phyloP scores from a whole-genome alignment of 2,797 vertebrate species.

The Microhierax caerulescens region DNA sequence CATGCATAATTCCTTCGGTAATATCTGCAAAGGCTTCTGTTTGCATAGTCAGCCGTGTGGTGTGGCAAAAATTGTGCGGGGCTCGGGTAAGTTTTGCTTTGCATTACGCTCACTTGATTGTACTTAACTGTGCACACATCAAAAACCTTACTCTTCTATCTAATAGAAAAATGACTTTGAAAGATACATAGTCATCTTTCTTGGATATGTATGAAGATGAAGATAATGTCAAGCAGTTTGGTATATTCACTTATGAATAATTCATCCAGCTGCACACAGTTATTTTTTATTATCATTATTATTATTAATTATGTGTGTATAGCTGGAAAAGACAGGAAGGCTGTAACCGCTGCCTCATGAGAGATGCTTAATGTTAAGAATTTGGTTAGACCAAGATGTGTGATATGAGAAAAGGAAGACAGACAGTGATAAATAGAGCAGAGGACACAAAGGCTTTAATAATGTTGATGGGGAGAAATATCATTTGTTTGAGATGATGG shows the following conservation, averaged over 20 bases:
- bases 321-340: conserved; percentile 24
- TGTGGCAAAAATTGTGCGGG: neutral
- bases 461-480: conserved; percentile 34
- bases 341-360: neutral
- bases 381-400: conserved; percentile 16
- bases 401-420: neutral
- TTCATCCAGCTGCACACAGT: conserved; percentile 14
- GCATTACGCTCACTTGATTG: neutral
- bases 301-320: conserved; percentile 48
- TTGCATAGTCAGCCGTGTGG: neutral
- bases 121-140: neutral
- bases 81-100: neutral
- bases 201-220: conserved; percentile 31
- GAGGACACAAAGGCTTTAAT: conserved; percentile 31
- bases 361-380: conserved; percentile 11
- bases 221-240: conserved; percentile 27
- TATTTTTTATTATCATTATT: conserved; percentile 37
- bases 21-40: neutral
- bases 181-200: conserved; percentile 14
- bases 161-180: neutral
- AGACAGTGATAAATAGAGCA: conserved; percentile 43
- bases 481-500: conserved; percentile 18
- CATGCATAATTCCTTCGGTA: neutral
- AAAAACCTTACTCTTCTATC: neutral
- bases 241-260: conserved; percentile 49